Evolutionary conservation across 2,888 invertebrate genomes (phyloP).

Genomic region (Eupithecia centaureata): DNA sequence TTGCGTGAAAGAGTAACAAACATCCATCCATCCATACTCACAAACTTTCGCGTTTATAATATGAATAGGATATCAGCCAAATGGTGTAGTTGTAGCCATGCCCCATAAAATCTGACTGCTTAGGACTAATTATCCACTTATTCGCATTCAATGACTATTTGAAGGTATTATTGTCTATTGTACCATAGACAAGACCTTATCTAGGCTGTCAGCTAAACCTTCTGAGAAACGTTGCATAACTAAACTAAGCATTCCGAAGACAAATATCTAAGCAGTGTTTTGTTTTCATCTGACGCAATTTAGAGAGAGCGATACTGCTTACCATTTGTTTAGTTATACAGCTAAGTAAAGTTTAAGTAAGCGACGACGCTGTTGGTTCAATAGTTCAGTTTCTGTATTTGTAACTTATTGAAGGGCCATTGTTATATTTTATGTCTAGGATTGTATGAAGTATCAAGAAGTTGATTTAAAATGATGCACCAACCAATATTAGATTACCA

Average conservation of each 20-base stretch:
- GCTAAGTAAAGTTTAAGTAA: not conserved
- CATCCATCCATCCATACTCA: too few relatives aligned
- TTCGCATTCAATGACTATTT: not conserved
- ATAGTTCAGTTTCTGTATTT: not conserved
- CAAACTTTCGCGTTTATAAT: too few relatives aligned
- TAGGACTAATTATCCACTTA: not conserved
- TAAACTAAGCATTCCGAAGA: not conserved
- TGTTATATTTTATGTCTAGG: not conserved
- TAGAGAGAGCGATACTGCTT: not conserved
- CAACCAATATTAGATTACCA: constrained; percentile 58
- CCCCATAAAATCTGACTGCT: not conserved
- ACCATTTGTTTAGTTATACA: constrained; percentile 1
- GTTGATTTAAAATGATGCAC: constrained; percentile 66
- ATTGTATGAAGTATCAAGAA: constrained; percentile 4
- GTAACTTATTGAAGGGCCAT: constrained; percentile 3
- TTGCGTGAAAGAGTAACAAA: too few relatives aligned
- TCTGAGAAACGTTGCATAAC: not conserved
- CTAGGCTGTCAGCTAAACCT: not conserved
- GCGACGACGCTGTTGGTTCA: not conserved
- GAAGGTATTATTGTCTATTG: not conserved
- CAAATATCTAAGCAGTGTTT: not conserved
- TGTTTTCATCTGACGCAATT: not conserved
- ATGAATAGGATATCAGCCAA: too few relatives aligned
- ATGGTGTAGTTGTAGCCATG: not conserved
- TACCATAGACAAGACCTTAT: not conserved